Percentiles rank a stretch among this genome's conserved stretches.
These are phyloP conservation scores for Cryptoprocta ferox DNA, from an alignment of 2,797 vertebrate genomes.

Conservation along the genomic window DNA sequence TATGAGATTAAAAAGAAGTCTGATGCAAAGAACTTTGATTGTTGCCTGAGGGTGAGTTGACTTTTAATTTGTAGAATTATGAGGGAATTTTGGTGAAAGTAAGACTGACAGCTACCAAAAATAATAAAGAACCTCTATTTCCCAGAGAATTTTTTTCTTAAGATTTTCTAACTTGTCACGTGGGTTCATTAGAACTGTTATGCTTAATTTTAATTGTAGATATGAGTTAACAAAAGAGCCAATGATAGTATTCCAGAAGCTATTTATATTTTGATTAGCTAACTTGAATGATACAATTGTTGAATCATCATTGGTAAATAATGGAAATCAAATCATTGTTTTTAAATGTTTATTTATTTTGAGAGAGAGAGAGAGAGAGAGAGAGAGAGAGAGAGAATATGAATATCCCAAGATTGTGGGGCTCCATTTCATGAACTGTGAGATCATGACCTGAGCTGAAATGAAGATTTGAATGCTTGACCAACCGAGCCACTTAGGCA, in stretches of 20 bases:
- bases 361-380: too few species aligned
- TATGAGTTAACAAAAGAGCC: neutral
- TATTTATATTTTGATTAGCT: slow-evolving; percentile 36
- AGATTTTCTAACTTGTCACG: neutral
- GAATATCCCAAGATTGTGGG: too few species aligned
- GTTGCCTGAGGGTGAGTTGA: neutral
- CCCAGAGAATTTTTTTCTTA: slow-evolving; percentile 33
- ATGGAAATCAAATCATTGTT: neutral
- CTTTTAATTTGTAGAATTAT: neutral
- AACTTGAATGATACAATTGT: slow-evolving; percentile 3
- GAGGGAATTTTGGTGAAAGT: neutral
- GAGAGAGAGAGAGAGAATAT: too few species aligned
- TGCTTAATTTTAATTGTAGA: slow-evolving; percentile 35
- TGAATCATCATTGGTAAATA: slow-evolving; percentile 14
- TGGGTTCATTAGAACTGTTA: slow-evolving; percentile 7
- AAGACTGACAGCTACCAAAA: neutral
- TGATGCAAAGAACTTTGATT: neutral
- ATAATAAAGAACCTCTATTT: neutral
- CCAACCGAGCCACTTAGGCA: too few species aligned
- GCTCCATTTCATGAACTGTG: too few species aligned
- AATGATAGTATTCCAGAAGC: slow-evolving; percentile 20
- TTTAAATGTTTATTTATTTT: neutral
- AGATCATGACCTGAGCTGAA: too few species aligned
- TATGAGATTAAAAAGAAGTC: slow-evolving; percentile 19
- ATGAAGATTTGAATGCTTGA: too few species aligned